Evolutionary conservation across 2,113 vertebrate species (phyloP).

Genomic region (Laticauda laticaudata): DNA sequence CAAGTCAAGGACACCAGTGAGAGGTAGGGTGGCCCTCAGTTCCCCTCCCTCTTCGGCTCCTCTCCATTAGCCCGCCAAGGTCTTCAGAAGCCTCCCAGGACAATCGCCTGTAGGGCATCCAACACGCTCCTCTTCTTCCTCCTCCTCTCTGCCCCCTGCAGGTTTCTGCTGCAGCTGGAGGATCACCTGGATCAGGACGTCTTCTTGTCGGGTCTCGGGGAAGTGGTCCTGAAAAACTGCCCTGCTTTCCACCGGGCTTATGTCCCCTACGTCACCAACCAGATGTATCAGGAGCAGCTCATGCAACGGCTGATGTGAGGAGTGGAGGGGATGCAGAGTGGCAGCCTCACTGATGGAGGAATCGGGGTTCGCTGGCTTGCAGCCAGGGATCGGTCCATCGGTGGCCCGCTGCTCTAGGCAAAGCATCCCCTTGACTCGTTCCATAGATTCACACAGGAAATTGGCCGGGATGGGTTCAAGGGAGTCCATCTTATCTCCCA

Average conservation of each 20-base stretch:
- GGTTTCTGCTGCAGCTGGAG: conserved; percentile 76
- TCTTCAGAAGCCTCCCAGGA: not conserved
- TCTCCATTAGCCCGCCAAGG: not conserved
- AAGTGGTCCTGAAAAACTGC: conserved; percentile 70
- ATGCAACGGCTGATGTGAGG: conserved; percentile 72
- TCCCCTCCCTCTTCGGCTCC: not conserved
- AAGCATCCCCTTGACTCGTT: not conserved
- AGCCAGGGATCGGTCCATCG: not conserved
- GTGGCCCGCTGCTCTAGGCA: not conserved
- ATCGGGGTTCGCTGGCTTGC: not conserved
- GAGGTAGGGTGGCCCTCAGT: conserved; percentile 41
- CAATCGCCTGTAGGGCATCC: not conserved
- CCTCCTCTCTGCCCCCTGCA: conserved; percentile 26
- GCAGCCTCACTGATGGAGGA: fast-evolving
- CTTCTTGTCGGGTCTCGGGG: conserved; percentile 66
- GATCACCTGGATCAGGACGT: conserved; percentile 62
- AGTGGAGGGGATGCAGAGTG: not conserved
- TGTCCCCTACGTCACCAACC: conserved; percentile 78
- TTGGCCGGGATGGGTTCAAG: not conserved
- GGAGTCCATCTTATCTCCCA: not conserved
- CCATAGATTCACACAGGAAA: not conserved
- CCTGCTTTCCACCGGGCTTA: conserved; percentile 66
- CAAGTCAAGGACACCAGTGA: conserved; percentile 67
- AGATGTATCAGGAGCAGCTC: conserved; percentile 79
- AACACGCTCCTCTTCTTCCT: not conserved